phyloP scores from a whole-genome alignment of 2,113 vertebrate species.

The Artemisiospiza belli region DNA sequence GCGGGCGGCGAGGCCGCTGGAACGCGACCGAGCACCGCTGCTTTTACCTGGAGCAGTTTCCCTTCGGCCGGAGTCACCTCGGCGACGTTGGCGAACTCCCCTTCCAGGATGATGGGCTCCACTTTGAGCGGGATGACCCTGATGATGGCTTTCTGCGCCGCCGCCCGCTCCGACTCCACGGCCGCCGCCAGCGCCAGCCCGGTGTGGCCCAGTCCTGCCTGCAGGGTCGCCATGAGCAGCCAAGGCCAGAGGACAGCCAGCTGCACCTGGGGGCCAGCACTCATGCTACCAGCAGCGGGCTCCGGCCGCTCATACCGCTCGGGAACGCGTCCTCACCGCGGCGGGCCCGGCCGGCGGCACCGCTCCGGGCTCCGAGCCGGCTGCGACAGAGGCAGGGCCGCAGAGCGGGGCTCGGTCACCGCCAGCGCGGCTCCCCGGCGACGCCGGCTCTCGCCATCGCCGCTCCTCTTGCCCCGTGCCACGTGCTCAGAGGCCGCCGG shows the following conservation, averaged over 20 bases:
- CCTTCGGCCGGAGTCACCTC: conserved; percentile 89
- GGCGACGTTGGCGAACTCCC: conserved; percentile 87
- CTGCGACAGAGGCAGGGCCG: neutral
- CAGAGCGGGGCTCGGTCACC: neutral
- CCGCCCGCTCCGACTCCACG: conserved; percentile 82
- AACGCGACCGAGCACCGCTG: neutral
- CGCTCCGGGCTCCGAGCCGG: neutral
- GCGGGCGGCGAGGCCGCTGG: fast-evolving
- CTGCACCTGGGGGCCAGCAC: conserved; percentile 87
- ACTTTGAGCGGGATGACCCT: conserved; percentile 89
- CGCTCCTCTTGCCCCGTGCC: neutral
- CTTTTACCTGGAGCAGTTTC: conserved; percentile 92
- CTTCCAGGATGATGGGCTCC: conserved; percentile 88
- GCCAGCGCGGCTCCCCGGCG: neutral
- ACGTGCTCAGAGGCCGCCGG: conserved; percentile 51
- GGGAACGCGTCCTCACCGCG: conserved; percentile 67
- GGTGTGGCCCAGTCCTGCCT: conserved; percentile 84
- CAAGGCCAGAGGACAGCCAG: conserved; percentile 96
- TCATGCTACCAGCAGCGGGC: conserved; percentile 93
- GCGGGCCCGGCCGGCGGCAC: neutral
- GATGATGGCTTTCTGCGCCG: conserved; percentile 87
- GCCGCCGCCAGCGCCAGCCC: conserved; percentile 82
- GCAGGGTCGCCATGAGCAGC: conserved; percentile 93
- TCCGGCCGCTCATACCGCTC: conserved; percentile 90
- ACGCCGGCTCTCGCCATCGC: neutral